These are phyloP conservation scores for Sebastiscus albofasciatus DNA, from an alignment of 2,797 vertebrate species.

Conservation along the genomic window DNA sequence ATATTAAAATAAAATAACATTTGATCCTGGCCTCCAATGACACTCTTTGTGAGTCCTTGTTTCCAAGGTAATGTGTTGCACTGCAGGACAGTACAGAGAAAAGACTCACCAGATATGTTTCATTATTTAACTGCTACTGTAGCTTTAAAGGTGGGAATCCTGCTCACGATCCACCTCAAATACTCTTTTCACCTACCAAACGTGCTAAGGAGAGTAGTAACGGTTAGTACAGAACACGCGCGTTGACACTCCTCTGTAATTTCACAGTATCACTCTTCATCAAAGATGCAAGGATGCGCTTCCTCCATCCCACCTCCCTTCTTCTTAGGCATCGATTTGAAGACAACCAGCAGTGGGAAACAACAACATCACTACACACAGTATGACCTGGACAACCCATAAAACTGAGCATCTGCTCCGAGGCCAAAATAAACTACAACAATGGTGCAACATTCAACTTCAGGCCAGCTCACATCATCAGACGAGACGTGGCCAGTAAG, in stretches of 20 bases:
- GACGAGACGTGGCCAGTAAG: slow-evolving; percentile 28
- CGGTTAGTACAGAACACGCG: neutral
- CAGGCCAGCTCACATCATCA: slow-evolving; percentile 33
- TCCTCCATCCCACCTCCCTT: neutral
- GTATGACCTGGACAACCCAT: neutral
- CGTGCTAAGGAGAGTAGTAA: neutral
- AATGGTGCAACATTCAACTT: slow-evolving; percentile 2
- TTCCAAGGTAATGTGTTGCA: slow-evolving; percentile 4
- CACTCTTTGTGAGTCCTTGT: neutral
- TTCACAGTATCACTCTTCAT: slow-evolving; percentile 16
- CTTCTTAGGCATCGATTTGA: slow-evolving; percentile 23
- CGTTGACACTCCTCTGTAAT: neutral
- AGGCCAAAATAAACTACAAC: slow-evolving; percentile 7
- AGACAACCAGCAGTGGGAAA: slow-evolving; percentile 16
- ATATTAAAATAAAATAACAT: neutral
- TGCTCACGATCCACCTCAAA: neutral
- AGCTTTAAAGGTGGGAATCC: neutral
- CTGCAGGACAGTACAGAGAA: neutral
- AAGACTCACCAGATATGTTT: neutral
- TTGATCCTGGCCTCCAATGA: neutral
- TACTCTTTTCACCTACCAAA: neutral
- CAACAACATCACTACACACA: neutral
- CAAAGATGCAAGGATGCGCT: slow-evolving; percentile 11
- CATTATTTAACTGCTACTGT: neutral
- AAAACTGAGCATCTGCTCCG: slow-evolving; percentile 13